Evolutionary conservation across 2,888 invertebrate species (phyloP), one percentile per base, ranked within the genome.

Genomic region (Orchesella flavescens): DNA sequence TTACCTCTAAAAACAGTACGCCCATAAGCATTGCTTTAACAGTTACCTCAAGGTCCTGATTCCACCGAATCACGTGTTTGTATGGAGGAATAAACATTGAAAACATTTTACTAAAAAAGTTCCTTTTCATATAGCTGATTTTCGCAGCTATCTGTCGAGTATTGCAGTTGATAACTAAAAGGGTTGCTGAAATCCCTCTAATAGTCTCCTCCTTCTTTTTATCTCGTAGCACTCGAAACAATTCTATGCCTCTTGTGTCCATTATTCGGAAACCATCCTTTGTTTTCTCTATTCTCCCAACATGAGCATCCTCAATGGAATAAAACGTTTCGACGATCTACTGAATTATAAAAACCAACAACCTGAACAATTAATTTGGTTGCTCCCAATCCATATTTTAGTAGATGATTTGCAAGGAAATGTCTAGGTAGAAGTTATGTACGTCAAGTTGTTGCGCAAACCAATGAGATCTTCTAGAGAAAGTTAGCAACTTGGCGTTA

Each of bases 311-410:
- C 21, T 82, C 76, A n/a, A 66, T 43, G n/a, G 69, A 69, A 44
- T 83, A 83, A 44, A 49, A 76, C 23, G 77, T 61, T 57, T 77
- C 83, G 15, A 83, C 83, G 43, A 83, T 83, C 83, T 83, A 69
- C 75, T 75, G 17, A 49, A 57, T 43, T 4, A 17, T 0, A 63
- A 53, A 49, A 34, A 2, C 1, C 1, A 76, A 24, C 55, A 76
- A n/a, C 4, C 49, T 49, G 49, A n/a, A 49, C n/a, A 10, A 43
- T 34, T 10, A 57, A 12, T 74, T 23, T 57, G 59, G 9, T 34
- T 65, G 1, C n/a, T 21, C 19, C 23, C 17, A 3, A 44, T 10
- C 12, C 21, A 46, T 53, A 49, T 49, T 49, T 49, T 7, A 49
- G n/a, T 12, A n/a, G n/a, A 49, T 15, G 10, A 49, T 44, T 9